Percentiles rank a stretch among this genome's conserved stretches.
phyloP scores from a whole-genome alignment of 2,797 vertebrate genomes.

The Chaenodraco wilsoni region DNA sequence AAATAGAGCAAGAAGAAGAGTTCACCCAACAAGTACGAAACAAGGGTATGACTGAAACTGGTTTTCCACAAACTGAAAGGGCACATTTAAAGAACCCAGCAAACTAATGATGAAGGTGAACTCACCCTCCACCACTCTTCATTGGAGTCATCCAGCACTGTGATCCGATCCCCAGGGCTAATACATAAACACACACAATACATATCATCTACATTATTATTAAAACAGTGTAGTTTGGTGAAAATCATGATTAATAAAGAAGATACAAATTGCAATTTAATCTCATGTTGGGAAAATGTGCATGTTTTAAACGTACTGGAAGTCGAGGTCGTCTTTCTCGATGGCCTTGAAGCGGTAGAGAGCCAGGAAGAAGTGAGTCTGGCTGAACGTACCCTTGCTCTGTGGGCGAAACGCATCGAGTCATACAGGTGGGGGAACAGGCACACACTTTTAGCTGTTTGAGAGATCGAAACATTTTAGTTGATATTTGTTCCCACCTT shows the following conservation, averaged over 20 bases:
- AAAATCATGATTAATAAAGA: background rate
- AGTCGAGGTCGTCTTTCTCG: constrained; percentile 97
- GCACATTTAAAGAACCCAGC: background rate
- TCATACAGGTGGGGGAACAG: too few species aligned
- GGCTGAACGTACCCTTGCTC: constrained; percentile 89
- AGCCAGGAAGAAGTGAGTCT: constrained; percentile 94
- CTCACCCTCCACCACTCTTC: constrained; percentile 98
- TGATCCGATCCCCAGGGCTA: constrained; percentile 95
- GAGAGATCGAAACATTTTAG: background rate
- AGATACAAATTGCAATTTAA: background rate
- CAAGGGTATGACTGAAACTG: background rate
- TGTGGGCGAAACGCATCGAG: constrained; percentile 68
- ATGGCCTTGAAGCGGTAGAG: constrained; percentile 97
- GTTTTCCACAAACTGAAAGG: background rate
- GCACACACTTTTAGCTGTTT: background rate
- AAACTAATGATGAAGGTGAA: background rate
- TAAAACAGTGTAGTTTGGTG: background rate
- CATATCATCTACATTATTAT: background rate
- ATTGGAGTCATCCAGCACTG: constrained; percentile 96
- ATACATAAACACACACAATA: constrained; percentile 32
- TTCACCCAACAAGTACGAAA: background rate
- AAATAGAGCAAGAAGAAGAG: background rate
- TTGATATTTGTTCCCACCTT: constrained; percentile 82
- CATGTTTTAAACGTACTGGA: constrained; percentile 86
- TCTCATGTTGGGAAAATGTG: background rate